Evolutionary conservation across 1,140 invertebrate species (phyloP).

Genomic region (Habropoda laboriosa): DNA sequence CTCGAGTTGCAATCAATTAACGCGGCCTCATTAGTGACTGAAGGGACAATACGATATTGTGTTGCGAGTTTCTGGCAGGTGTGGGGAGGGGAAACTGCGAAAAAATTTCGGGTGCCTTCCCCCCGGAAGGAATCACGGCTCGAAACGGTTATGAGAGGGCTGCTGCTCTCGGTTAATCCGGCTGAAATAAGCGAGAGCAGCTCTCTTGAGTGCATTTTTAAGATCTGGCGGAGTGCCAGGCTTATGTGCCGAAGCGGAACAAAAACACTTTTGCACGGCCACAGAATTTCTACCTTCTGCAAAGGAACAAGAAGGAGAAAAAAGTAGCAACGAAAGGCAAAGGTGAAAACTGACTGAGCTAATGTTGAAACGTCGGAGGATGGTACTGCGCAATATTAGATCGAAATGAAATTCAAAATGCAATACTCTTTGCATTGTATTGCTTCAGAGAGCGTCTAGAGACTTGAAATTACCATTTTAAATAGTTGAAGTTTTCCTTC

Average conservation of each 20-base stretch:
- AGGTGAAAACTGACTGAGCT: background rate
- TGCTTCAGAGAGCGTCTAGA: background rate
- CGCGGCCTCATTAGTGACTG: constrained; percentile 19
- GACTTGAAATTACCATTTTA: too few species aligned
- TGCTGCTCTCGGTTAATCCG: constrained; percentile 6
- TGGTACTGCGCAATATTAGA: background rate
- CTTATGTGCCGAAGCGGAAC: constrained; percentile 22
- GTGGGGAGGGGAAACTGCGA: too few species aligned
- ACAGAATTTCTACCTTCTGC: background rate
- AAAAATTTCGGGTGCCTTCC: constrained; percentile 3
- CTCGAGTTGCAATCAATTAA: constrained; percentile 34
- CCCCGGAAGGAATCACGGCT: background rate
- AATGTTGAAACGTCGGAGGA: background rate
- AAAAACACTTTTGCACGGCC: constrained; percentile 36
- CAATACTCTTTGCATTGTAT: background rate
- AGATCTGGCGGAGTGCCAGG: constrained; percentile 40
- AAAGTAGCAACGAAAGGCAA: background rate
- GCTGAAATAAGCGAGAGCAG: background rate
- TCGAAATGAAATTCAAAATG: background rate
- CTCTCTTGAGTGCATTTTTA: constrained; percentile 38
- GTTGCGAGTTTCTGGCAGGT: background rate
- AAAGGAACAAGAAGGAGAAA: background rate
- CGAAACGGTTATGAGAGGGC: constrained; percentile 10
- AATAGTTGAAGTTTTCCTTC: too few species aligned
- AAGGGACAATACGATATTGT: constrained; percentile 31